Base-by-base conservation (phyloP, 2,888 invertebrate genomes). In the Polyploca ridens region DNA sequence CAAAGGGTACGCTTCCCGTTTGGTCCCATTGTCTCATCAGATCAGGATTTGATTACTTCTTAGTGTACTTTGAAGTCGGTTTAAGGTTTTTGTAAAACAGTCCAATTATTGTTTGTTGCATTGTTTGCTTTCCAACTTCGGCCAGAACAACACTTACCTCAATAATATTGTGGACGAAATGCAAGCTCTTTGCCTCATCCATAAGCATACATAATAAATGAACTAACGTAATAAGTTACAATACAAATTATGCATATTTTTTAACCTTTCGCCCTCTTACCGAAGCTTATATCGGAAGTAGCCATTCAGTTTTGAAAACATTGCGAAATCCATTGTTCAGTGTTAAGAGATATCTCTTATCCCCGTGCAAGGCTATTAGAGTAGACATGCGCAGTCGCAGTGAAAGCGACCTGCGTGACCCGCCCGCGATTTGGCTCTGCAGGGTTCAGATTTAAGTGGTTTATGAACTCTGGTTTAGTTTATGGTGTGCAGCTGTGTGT, bases 381-480 rank as follows among this genome's bases (percentile, higher is more conserved):
- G 46, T 49, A 49, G 16, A 54, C 54, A 54, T 54, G 54, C 19
- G 16, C 54, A 54, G 10, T 7, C 54, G 54, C 19, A 54, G 54
- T 54, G 54, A 54, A 54, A 54, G 54, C 19, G 54, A 54, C 54
- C 54, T 54, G 54, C 54, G 54, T 54, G 54, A 54, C 54, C 54
- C 19, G 19, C 19, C 19, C 54, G 19, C 19, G 19, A 19, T 54
- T 54, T 19, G 54, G 54, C 54, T 54, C 54, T 19, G 54, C 54
- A 54, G 54, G 54, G 54, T 54, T 54, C 54, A 54, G n/a, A 54
- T n/a, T 10, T 19, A 19, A 19, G 19, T 54, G 54, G 54, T 19
- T 54, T 54, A 54, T 54, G 54, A 54, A 54, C 54, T 54, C 3
- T 19, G 19, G 2, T 49, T 7, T 54, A 54, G 19, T 54, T 54